A percentile compares a stretch with the other conserved stretches of the same genome.
Evolutionary conservation across 1,140 invertebrate species (phyloP).

Genomic region (Hycleus phaleratus): DNA sequence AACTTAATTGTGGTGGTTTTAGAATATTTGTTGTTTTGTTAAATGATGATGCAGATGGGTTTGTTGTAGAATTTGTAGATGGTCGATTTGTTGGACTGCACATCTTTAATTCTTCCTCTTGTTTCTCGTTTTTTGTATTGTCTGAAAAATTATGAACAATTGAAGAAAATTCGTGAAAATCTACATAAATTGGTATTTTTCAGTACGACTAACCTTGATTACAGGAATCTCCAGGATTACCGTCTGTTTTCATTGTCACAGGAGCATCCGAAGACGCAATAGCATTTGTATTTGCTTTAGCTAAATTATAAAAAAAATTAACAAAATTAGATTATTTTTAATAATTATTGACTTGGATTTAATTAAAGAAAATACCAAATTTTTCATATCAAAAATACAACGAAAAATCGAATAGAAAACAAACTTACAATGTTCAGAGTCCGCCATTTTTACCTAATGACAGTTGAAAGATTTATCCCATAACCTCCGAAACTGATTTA

Average conservation of each 20-base stretch:
- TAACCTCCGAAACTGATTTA: background rate
- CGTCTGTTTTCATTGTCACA: constrained; percentile 36
- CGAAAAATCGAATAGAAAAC: background rate
- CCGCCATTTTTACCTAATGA: constrained; percentile 7
- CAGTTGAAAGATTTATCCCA: background rate
- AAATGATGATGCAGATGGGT: constrained; percentile 17
- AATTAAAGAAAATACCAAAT: background rate
- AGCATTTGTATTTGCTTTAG: background rate
- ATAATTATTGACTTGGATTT: background rate
- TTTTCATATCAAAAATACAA: background rate
- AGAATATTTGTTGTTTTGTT: constrained; percentile 26
- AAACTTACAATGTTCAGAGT: constrained; percentile 4
- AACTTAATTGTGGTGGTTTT: constrained; percentile 28
- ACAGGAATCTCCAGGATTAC: constrained; percentile 24
- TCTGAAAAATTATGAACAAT: constrained; percentile 16
- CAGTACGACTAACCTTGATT: constrained; percentile 23
- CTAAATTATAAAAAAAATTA: background rate
- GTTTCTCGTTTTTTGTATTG: constrained; percentile 24
- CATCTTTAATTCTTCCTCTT: constrained; percentile 20
- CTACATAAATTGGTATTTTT: background rate
- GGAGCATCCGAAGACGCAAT: constrained; percentile 12
- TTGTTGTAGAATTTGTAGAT: constrained; percentile 11
- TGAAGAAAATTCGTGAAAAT: too few relatives aligned
- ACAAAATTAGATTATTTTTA: background rate
- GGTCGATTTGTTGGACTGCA: constrained; percentile 17